Evolutionary conservation across 1,140 invertebrate species (phyloP), one percentile per base, ranked within the genome.

Genomic region (Diachasma alloeum): DNA sequence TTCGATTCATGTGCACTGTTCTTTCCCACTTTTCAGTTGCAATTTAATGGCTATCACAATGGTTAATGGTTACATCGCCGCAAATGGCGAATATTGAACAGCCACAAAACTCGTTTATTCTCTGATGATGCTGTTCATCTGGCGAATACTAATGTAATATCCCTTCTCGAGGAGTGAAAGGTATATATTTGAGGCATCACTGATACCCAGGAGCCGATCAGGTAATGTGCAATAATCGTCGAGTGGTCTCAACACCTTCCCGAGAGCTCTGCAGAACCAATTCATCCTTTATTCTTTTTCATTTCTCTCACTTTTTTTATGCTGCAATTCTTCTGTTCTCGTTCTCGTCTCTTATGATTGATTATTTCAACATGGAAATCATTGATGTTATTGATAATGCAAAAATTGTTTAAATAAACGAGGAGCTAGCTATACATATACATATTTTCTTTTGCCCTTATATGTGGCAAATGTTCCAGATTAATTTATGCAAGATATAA

Each of bases 31-130:
- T 31, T 31, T 31, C 31, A 6, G 31, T 31, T 31, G 31, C 2
- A 31, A 6, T 31, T 31, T 31, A 31, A 31, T 31, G 31, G 82
- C 83, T n/a, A 82, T 84, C 83, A 82, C 82, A 82, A 75, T 73
- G 72, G 76, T 78, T 75, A 22, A 67, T 71, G 63, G 36, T 53
- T 77, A 68, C 68, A 75, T 59, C 19, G 19, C 56, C 9, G 19
- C 11, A 5, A 11, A 59, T 17, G 17, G 10, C 63, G 26, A 66
- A 66, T 31, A 36, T 26, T 66, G 31, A 31, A 31, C 44, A 36
- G 24, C 48, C 70, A 17, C 39, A 53, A 36, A 44, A 24, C 39
- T 42, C 24, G 4, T 59, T 48, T 11, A 26, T 24, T 66, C 10
- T 66, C 22, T 9, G 37, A 37, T 73, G n/a, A 9, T 44, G 17